Evolutionary conservation across 2,888 invertebrate genomes (phyloP).

Genomic region (Epirrhoe tristata): DNA sequence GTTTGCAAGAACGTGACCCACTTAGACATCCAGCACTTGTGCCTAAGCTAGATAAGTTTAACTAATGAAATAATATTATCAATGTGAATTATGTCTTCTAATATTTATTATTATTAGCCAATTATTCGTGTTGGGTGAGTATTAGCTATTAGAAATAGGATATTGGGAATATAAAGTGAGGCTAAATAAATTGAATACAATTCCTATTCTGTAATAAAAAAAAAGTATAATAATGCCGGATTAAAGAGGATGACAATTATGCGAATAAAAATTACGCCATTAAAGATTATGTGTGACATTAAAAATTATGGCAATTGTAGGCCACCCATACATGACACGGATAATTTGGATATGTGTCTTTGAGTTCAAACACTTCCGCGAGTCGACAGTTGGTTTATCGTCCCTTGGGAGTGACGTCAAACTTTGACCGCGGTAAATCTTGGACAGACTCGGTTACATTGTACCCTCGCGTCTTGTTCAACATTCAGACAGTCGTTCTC

Average conservation of each 20-base stretch:
- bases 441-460: slow-evolving; percentile 46
- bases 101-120: background rate
- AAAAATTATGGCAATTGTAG: no score
- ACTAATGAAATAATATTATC: no score
- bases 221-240: no score
- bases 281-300: no score
- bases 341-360: slow-evolving; percentile 1
- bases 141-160: no score
- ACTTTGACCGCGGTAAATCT: slow-evolving; percentile 75
- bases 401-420: slow-evolving; percentile 62
- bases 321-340: background rate
- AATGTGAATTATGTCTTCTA: background rate
- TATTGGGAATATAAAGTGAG: no score
- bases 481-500: slow-evolving; percentile 58
- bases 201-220: no score
- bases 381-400: slow-evolving; percentile 41
- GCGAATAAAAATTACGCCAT: no score
- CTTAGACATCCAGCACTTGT: background rate
- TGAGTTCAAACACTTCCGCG: slow-evolving; percentile 37
- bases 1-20: slow-evolving; percentile 5
- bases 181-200: no score
- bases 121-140: no score
- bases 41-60: no score
- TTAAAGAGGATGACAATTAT: no score
- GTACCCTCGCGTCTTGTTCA: slow-evolving; percentile 66